Percentiles rank a stretch among this genome's conserved stretches.
phyloP scores from a whole-genome alignment of 2,888 invertebrate genomes.

The Altica lythri region DNA sequence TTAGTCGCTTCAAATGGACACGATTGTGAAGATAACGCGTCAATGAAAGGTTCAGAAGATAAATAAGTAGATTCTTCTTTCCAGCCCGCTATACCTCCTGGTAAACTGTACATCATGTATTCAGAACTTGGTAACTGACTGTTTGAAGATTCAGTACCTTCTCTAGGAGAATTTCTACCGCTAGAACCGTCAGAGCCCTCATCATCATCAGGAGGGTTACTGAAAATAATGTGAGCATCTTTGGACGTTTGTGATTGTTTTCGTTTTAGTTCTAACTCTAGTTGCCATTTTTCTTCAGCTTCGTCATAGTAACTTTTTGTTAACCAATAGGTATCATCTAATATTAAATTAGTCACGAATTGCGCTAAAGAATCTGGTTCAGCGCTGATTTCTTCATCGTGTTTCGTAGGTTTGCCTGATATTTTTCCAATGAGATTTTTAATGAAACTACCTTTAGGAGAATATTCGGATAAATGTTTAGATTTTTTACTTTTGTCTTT shows the following conservation, averaged over 20 bases:
- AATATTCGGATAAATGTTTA: slow-evolving; percentile 23
- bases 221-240: slow-evolving; percentile 40
- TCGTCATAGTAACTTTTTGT: slow-evolving; percentile 67
- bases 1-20: slow-evolving; percentile 37
- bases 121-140: slow-evolving; percentile 34
- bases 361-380: neutral
- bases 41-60: slow-evolving; percentile 59
- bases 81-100: slow-evolving; percentile 82
- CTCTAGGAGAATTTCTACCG: slow-evolving; percentile 56
- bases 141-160: slow-evolving; percentile 32
- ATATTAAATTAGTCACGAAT: slow-evolving; percentile 45
- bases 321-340: slow-evolving; percentile 65
- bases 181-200: slow-evolving; percentile 67
- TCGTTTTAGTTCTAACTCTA: slow-evolving; percentile 26
- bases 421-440: slow-evolving; percentile 48
- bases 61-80: slow-evolving; percentile 80
- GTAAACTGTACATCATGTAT: slow-evolving; percentile 64
- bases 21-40: too few relatives aligned
- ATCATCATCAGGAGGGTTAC: slow-evolving; percentile 61
- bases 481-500: slow-evolving; percentile 33
- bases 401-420: slow-evolving; percentile 44
- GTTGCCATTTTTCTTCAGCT: slow-evolving; percentile 64
- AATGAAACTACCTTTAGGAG: slow-evolving; percentile 40
- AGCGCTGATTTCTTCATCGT: slow-evolving; percentile 40
- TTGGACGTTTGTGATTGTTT: slow-evolving; percentile 38